Evolutionary conservation across 1,140 invertebrate genomes (phyloP), one percentile per base, ranked within the genome.

Genomic region (Drosophila sp.): DNA sequence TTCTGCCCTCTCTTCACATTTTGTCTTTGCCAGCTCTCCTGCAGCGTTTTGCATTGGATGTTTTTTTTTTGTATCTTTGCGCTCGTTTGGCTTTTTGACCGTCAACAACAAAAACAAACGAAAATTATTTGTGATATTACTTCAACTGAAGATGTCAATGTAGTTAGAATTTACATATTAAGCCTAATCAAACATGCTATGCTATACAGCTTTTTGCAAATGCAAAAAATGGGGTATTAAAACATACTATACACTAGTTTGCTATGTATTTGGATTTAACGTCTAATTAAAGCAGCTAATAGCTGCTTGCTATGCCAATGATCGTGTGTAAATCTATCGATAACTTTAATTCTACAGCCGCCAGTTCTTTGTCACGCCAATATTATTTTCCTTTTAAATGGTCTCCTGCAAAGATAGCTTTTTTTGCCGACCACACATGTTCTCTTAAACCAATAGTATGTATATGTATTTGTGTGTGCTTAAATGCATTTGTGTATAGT

Each of bases 1-100:
- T 57, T 57, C 53, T 58, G 38, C 27, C n/a, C n/a, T 34, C 48
- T 65, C 53, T 51, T 25, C 50, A 16, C 34, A 18, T 51, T 58
- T 38, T 67, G 29, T 27, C 18, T 38, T 56, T 53, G 70, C 27
- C 43, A 54, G 75, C 71, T 77, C 75, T 77, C 75, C 75, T 77
- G 75, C 75, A 70, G 46, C 58, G 75, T 36, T 70, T 72, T 65
- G 59, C 53, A 65, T 75, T 65, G 59, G 46, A 65, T 75, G 56
- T 72, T 58, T 50, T 69, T 50, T 56, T 54, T 64, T 41, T 69
- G 7, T 40, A n/a, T n/a, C n/a, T 43, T 16, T 57, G 34, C 13
- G 45, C 13, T 48, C 1, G n/a, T 48, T 13, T 34, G 51, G 38
- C 5, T 51, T 48, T 67, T 34, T 27, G 0, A 56, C 16, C 32